These are phyloP conservation scores for Cotesia typhae DNA, from an alignment of 1,140 invertebrate genomes.

Conservation along the genomic window DNA sequence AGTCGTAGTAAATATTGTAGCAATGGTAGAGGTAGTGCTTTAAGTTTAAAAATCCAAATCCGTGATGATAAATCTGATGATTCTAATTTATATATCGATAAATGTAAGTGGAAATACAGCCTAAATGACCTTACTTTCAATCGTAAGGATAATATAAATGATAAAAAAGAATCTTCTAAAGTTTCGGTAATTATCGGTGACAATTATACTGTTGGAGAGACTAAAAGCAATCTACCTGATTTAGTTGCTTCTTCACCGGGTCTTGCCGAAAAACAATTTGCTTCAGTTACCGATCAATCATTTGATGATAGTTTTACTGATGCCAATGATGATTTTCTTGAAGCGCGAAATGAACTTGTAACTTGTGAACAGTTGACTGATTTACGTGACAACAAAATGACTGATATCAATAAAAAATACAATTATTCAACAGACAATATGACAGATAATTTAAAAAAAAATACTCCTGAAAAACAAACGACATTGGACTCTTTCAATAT, in stretches of 20 bases:
- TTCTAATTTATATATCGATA: constrained; percentile 27
- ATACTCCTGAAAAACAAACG: constrained; percentile 3
- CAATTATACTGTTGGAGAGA: constrained; percentile 10
- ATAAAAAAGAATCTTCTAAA: neutral
- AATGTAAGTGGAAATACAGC: constrained; percentile 12
- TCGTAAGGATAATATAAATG: constrained; percentile 11
- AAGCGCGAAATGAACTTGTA: neutral
- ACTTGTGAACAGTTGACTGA: constrained; percentile 2
- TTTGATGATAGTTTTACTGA: constrained; percentile 23
- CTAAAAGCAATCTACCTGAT: constrained; percentile 51
- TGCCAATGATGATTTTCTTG: neutral
- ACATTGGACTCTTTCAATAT: constrained; percentile 48
- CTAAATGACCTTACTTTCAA: constrained; percentile 19
- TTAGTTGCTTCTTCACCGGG: constrained; percentile 55
- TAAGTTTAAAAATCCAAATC: constrained; percentile 31
- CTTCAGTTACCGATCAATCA: constrained; percentile 36
- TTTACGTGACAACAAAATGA: neutral
- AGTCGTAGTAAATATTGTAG: constrained; percentile 30
- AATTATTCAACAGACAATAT: constrained; percentile 42
- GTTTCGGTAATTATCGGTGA: constrained; percentile 27
- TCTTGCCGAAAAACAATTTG: constrained; percentile 41
- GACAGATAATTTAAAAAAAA: constrained; percentile 40
- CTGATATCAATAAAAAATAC: constrained; percentile 4
- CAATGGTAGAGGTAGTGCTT: constrained; percentile 34
- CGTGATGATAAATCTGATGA: constrained; percentile 23